Base-by-base conservation (phyloP, 2,888 invertebrate genomes). In the Aspidapion aeneum region DNA sequence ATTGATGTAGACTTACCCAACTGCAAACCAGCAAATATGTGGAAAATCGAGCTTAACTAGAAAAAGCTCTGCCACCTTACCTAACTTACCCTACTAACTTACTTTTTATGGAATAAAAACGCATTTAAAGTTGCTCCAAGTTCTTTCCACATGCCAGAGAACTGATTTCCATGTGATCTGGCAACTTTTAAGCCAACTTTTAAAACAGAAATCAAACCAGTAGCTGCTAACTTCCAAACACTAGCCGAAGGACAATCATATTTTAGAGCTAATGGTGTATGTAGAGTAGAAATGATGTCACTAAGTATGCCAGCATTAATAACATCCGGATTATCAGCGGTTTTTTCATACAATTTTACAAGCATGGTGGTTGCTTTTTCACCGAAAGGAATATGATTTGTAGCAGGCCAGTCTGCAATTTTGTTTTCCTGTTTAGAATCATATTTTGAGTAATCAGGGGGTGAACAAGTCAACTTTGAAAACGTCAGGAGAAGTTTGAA, bases 91-190 rank as follows among this genome's bases (percentile, higher is more conserved):
- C n/a, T n/a, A n/a, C n/a, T n/a, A n/a, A 75, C 74, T 78, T 80
- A 91, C 91, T 87, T 88, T 74, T 87, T 87, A 7, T 93, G 92
- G 77, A 98, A 98, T 63, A 98, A 84, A 78, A 97, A 98, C 61
- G 93, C 91, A 73, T 98, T 95, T 49, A 98, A 81, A 0, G 94
- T 91, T 59, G 86, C 86, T 0, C 93, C 94, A 63, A 98, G 82
- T 71, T 90, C 90, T 61, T 89, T 86, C 98, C 98, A 98, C 83
- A 93, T 90, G 58, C 84, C 84, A 61, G 84, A 81, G 77, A 92
- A 92, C 52, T 86, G 85, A 67, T 89, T 87, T 49, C 93, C 89
- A 73, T 87, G 83, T 65, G 88, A 88, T 71, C 95, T 85, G 20
- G 96, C 96, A 19, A 97, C 84, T 3, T 96, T 96, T 51, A 98